Conservation (phyloP, 2,113 vertebrate genomes). For the Coturnix japonica region DNA sequence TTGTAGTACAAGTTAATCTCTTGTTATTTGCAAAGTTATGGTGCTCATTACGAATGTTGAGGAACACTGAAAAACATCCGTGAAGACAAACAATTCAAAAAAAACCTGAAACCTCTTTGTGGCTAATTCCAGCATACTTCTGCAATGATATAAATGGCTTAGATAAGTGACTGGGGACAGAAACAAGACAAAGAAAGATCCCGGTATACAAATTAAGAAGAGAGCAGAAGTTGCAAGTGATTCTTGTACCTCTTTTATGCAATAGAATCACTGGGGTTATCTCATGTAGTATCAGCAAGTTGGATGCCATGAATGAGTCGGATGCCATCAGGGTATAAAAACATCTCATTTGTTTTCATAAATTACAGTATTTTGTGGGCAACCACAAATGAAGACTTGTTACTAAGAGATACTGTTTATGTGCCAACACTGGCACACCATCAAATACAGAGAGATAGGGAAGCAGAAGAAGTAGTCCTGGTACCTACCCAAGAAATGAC, state of each 20-base stretch:
- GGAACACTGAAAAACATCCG: neutral
- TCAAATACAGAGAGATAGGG: slow-evolving; percentile 63
- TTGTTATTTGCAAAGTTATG: neutral
- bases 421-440: slow-evolving; percentile 71
- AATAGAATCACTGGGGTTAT: slow-evolving; percentile 18
- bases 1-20: neutral
- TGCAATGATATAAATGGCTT: neutral
- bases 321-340: slow-evolving; percentile 64
- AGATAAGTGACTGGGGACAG: neutral
- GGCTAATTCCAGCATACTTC: neutral
- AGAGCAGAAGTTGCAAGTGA: neutral
- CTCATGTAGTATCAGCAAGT: slow-evolving; percentile 55
- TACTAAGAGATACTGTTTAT: slow-evolving; percentile 64
- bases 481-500: slow-evolving; percentile 71
- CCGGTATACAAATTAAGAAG: slow-evolving; percentile 1
- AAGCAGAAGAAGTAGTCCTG: slow-evolving; percentile 66
- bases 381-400: slow-evolving; percentile 69
- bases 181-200: slow-evolving; percentile 10
- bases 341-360: slow-evolving; percentile 70
- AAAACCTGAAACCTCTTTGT: neutral
- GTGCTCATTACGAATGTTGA: neutral
- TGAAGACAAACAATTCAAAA: neutral
- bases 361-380: slow-evolving; percentile 70
- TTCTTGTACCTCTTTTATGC: neutral
- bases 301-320: slow-evolving; percentile 56